Base-by-base conservation (phyloP, 2,888 invertebrate genomes). In the Tryphoninae sp. region DNA sequence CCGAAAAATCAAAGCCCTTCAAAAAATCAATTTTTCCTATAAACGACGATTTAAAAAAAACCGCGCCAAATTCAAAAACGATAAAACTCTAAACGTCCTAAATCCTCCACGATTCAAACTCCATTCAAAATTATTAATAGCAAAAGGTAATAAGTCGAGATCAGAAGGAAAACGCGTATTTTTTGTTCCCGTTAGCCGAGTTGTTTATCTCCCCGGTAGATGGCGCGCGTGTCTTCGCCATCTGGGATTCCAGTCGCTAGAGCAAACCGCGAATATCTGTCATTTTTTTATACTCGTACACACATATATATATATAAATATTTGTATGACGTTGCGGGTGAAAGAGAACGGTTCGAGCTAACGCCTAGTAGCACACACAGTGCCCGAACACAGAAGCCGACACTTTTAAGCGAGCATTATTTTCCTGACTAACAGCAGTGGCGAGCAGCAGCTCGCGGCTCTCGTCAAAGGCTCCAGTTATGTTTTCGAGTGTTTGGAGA, bases 381-480 rank as follows among this genome's bases (percentile, higher is more conserved):
- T 51, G 45, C 55, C 16, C 23, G 23, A 59, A 19, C 78, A 81
- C 81, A 78, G 81, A 71, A 78, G 81, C 78, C 78, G 74, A 78
- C 69, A 76, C 73, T 74, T 74, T 78, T 78, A 71, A 78, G 67
- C 78, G 81, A 51, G 74, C 71, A 81, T 81, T 81, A 81, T 81
- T 75, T 78, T 75, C 71, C 71, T 26, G 68, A 81, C 69, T 75
- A 82, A 82, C 75, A 65, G 79, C 65, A 53, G 40, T 40, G 23
- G 26, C 67, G 16, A 58, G 73, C 53, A 55, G 40, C 19, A 19
- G 55, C 19, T 59, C 77, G 86, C 88, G 88, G 87, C 86, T 76
- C 73, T 75, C 83, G 80, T 88, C 88, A 88, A 89, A 89, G 87
- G 82, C 77, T 65, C 78, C 81, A 79, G 76, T 84, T 82, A 83